Evolutionary conservation across 53 echinoderm and acorn worm species (phyloP).

Genomic region (Zoroaster sp.): DNA sequence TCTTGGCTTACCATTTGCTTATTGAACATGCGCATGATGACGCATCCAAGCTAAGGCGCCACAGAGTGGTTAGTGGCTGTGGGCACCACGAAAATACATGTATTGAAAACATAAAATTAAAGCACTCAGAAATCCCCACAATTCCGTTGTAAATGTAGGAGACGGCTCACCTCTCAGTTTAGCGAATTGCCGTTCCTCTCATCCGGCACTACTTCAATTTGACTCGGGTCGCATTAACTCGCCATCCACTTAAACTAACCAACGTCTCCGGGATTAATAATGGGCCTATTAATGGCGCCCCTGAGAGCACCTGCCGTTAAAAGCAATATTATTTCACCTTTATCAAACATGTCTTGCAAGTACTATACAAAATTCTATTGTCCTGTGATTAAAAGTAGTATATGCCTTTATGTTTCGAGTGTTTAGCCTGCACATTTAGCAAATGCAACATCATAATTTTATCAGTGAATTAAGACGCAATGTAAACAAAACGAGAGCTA

Average conservation of each 20-base stretch:
- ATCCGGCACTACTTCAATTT: conserved; percentile 18
- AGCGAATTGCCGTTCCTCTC: conserved; percentile 12
- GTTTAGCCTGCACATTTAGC: background rate
- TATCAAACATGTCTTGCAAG: conserved; percentile 5
- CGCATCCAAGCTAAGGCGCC: conserved; percentile 41
- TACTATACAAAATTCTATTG: background rate
- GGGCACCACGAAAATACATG: conserved; percentile 18
- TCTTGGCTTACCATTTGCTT: conserved; percentile 4
- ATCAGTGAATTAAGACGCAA: background rate
- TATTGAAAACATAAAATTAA: conserved; percentile 42
- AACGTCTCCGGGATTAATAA: conserved; percentile 54
- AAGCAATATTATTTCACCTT: conserved; percentile 60
- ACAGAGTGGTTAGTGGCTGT: conserved; percentile 50
- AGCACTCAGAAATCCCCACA: conserved; percentile 21
- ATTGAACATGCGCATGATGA: conserved; percentile 50
- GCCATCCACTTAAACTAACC: conserved; percentile 57
- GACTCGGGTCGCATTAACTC: conserved; percentile 38
- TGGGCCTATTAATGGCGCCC: conserved; percentile 44
- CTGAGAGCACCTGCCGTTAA: conserved; percentile 53
- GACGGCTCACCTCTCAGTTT: conserved; percentile 12
- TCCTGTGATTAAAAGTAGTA: background rate
- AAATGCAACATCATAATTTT: background rate
- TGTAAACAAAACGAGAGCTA: background rate
- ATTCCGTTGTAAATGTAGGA: conserved; percentile 8
- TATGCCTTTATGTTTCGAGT: background rate